Evolutionary conservation across 1,140 invertebrate genomes (phyloP).

Genomic region (Oncopeltus fasciatus): DNA sequence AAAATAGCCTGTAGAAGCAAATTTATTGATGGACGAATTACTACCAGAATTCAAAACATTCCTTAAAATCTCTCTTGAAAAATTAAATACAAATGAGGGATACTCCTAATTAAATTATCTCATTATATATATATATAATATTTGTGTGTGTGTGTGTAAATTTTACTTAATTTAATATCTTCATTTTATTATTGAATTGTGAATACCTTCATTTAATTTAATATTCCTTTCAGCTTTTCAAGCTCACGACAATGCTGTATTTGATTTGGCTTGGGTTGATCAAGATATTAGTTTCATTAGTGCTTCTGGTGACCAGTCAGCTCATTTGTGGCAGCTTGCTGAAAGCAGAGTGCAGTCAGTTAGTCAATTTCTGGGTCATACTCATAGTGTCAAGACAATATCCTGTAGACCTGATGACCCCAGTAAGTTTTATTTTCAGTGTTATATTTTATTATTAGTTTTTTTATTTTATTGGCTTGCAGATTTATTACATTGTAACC

Average conservation of each 20-base stretch:
- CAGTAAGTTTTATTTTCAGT: slow-evolving; percentile 7
- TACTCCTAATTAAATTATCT: too few relatives aligned
- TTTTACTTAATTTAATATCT: too few relatives aligned
- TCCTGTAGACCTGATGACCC: slow-evolving; percentile 49
- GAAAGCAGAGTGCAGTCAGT: slow-evolving; percentile 33
- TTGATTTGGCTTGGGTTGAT: slow-evolving; percentile 74
- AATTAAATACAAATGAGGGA: too few relatives aligned
- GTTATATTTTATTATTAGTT: neutral
- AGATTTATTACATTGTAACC: too few relatives aligned
- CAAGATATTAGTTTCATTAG: slow-evolving; percentile 59
- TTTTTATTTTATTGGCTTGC: too few relatives aligned
- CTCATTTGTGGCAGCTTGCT: slow-evolving; percentile 53
- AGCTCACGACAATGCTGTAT: slow-evolving; percentile 75
- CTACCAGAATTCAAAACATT: too few relatives aligned
- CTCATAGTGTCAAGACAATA: slow-evolving; percentile 61
- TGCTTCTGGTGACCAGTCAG: slow-evolving; percentile 70
- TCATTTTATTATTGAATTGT: neutral
- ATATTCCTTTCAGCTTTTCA: neutral
- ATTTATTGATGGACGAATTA: too few relatives aligned
- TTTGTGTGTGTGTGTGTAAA: too few relatives aligned
- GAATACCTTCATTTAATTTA: neutral
- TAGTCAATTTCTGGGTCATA: slow-evolving; percentile 52
- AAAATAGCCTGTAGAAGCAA: too few relatives aligned
- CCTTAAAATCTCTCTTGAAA: too few relatives aligned
- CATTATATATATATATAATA: too few relatives aligned